Base-by-base conservation (phyloP, 2,797 vertebrate species). In the Halcyon smyrnensis region DNA sequence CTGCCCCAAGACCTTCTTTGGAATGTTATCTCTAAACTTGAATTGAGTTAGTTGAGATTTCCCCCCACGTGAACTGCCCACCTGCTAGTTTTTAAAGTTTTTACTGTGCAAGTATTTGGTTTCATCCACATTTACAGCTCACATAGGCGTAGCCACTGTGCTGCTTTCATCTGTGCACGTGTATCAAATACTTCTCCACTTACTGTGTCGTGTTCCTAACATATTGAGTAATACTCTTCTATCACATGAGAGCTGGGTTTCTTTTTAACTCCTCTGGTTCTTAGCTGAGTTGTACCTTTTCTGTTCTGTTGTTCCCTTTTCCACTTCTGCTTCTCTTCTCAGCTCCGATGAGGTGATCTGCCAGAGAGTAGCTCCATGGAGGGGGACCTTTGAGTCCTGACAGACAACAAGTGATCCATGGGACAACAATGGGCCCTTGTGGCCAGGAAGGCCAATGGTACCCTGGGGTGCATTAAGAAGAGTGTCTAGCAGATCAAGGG, bases 41-140 rank as follows among this genome's bases (percentile, higher is more conserved):
- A 46, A 65, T 73, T 67, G 67, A 48, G 45, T 67, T 71, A 89
- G 57, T 71, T 84, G 77, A 60, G 77, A 70, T 75, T 92, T 95
- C 16, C 37, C 75, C 74, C 63, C 18, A 25, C 48, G 25, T 69
- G 70, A 57, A 54, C 70, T 92, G 59, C 54, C 74, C 84, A 92
- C 81, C 81, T 96, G 78, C 50, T 68, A 39, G 62, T 73, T 92
- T 87, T 89, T 81, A 15, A 76, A 71, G 65, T 32, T 89, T 95
- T 89, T 87, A 16, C 62, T 68, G 28, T 18, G 2, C 48, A 39
- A 70, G 53, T 87, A 50, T 84, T 87, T 50, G 30, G 24, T 96
- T 85, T 94, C 76, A 12, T 70, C 83, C 92, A 86, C 62, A 34
- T 78, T 90, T 91, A 48, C 45, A 56, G 56, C 59, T 91, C 53